These are phyloP conservation scores for Marmota monax DNA, from an alignment of 2,113 vertebrate genomes.

Conservation along the genomic window DNA sequence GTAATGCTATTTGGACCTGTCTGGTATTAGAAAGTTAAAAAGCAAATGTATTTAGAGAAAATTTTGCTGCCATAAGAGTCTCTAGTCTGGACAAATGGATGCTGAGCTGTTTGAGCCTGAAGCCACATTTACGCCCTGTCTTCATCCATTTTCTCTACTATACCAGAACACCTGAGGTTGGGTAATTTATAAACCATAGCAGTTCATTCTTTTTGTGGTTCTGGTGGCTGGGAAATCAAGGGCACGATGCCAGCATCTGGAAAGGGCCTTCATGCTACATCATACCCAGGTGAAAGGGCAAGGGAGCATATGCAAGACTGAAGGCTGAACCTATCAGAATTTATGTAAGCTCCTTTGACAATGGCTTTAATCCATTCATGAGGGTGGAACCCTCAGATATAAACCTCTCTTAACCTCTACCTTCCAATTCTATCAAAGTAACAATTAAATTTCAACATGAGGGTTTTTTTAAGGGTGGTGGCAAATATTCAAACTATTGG, in stretches of 20 bases:
- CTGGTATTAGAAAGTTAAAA: not conserved
- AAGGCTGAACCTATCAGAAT: not conserved
- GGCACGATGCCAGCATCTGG: too few species aligned
- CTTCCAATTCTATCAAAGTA: not conserved
- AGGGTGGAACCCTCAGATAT: not conserved
- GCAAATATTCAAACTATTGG: too few species aligned
- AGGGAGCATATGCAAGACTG: not conserved
- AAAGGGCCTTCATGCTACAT: not conserved
- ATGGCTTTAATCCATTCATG: not conserved
- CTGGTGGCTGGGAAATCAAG: not conserved
- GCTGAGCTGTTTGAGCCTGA: rapidly evolving
- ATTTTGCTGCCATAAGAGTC: not conserved
- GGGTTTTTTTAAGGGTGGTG: too few species aligned
- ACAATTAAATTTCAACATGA: not conserved
- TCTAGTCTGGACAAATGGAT: not conserved
- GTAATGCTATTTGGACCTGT: too few species aligned
- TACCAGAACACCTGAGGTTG: not conserved
- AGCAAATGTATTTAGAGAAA: not conserved
- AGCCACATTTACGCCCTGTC: rapidly evolving
- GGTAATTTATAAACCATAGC: not conserved
- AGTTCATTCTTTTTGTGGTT: not conserved
- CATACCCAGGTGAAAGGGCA: not conserved
- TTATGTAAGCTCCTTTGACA: not conserved
- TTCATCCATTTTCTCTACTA: not conserved
- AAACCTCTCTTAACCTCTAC: not conserved